Conservation (phyloP, 2,797 vertebrate genomes). For the Crenuchus spilurus region DNA sequence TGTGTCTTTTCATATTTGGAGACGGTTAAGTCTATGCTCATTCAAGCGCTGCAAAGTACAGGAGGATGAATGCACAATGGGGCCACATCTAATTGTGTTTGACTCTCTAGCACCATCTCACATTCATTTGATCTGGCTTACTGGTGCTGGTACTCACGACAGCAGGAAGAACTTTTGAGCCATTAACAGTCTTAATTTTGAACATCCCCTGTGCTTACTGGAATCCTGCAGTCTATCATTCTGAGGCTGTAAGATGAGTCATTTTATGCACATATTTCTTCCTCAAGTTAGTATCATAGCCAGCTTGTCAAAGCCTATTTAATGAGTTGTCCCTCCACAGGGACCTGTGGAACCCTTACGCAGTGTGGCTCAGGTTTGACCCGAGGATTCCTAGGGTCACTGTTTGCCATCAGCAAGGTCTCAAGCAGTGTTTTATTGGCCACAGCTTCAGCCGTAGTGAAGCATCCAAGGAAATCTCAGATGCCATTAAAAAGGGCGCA, state of each 20-base stretch:
- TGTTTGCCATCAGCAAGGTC: no score
- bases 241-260: conserved; percentile 5
- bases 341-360: neutral
- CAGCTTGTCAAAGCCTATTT: neutral
- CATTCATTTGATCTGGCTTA: conserved; percentile 20
- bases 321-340: neutral
- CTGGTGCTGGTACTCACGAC: conserved; percentile 42
- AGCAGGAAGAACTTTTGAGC: conserved; percentile 33
- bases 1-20: conserved; percentile 76
- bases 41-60: conserved; percentile 77
- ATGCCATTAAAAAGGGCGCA: conserved; percentile 74
- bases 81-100: conserved; percentile 65
- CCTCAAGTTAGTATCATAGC: neutral
- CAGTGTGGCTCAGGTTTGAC: conserved; percentile 30
- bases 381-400: conserved; percentile 63
- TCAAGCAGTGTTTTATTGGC: conserved; percentile 26
- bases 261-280: neutral
- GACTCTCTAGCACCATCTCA: conserved; percentile 30
- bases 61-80: conserved; percentile 75
- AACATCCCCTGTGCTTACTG: neutral
- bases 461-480: conserved; percentile 63
- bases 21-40: conserved; percentile 75
- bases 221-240: conserved; percentile 2
- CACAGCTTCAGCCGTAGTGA: conserved; percentile 38
- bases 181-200: neutral